These are phyloP conservation scores for Alauda arvensis DNA, from an alignment of 2,797 vertebrate species.

Conservation along the genomic window DNA sequence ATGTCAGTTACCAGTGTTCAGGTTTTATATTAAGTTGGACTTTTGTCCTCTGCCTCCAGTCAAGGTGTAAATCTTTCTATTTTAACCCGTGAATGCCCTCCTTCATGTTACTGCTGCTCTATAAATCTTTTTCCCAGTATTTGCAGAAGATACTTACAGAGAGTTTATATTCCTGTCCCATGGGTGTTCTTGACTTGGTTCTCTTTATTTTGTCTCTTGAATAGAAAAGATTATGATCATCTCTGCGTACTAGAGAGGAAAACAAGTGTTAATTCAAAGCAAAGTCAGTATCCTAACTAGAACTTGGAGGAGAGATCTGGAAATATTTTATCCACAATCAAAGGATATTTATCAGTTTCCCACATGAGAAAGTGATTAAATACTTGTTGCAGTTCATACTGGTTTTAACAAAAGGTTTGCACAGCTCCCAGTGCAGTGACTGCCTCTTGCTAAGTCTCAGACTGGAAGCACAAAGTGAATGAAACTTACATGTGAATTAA, in stretches of 20 bases:
- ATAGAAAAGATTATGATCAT: conserved; percentile 25
- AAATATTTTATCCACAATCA: conserved; percentile 18
- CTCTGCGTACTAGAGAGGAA: conserved; percentile 64
- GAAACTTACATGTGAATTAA: neutral
- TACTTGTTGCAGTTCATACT: conserved; percentile 19
- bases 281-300: neutral
- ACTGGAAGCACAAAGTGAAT: neutral
- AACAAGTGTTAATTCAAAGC: conserved; percentile 27
- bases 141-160: conserved; percentile 50
- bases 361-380: conserved; percentile 17
- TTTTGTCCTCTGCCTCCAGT: neutral
- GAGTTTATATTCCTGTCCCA: conserved; percentile 51
- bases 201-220: conserved; percentile 38
- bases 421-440: neutral
- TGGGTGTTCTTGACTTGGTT: conserved; percentile 45
- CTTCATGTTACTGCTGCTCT: neutral
- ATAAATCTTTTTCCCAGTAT: neutral
- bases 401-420: conserved; percentile 30
- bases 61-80: neutral
- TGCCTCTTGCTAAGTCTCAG: neutral
- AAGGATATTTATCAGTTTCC: conserved; percentile 19
- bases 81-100: neutral
- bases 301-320: neutral
- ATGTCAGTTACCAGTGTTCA: neutral
- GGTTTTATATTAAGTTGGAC: neutral